Evolutionary conservation across 2,888 invertebrate species (phyloP).

Genomic region (Rhagonycha lutea): DNA sequence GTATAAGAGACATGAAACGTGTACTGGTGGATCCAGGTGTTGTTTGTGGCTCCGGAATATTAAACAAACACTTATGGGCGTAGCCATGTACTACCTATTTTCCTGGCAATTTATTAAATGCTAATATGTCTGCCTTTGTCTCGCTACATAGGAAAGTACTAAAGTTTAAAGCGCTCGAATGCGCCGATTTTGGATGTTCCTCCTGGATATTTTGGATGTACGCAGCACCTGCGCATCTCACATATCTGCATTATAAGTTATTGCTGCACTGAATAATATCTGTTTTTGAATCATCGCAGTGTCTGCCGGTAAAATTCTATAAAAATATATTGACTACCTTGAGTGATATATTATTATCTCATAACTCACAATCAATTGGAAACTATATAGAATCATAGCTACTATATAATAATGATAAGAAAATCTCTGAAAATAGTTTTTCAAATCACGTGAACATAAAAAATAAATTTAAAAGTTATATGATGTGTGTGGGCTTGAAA

Average conservation of each 20-base stretch:
- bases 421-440: not conserved
- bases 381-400: not conserved
- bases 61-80: slow-evolving; percentile 42
- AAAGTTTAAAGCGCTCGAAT: slow-evolving; percentile 7
- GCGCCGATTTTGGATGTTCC: slow-evolving; percentile 18
- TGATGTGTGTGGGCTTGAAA: not conserved
- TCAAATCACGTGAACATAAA: not conserved
- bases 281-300: not conserved
- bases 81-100: slow-evolving; percentile 23
- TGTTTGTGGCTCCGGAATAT: slow-evolving; percentile 42
- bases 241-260: slow-evolving; percentile 28
- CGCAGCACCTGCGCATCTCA: slow-evolving; percentile 28
- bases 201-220: slow-evolving; percentile 17
- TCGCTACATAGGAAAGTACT: slow-evolving; percentile 5
- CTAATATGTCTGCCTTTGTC: slow-evolving; percentile 26
- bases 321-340: not conserved
- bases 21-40: slow-evolving; percentile 40
- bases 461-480: not conserved
- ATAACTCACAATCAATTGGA: not conserved
- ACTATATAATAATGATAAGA: not conserved
- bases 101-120: slow-evolving; percentile 22
- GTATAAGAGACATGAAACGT: slow-evolving; percentile 2
- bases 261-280: slow-evolving; percentile 24
- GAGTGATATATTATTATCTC: not conserved
- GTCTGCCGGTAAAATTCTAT: not conserved